Percentiles rank a stretch among this genome's conserved stretches.
phyloP scores from a whole-genome alignment of 2,113 vertebrate species.

The Arothron firmamentum region DNA sequence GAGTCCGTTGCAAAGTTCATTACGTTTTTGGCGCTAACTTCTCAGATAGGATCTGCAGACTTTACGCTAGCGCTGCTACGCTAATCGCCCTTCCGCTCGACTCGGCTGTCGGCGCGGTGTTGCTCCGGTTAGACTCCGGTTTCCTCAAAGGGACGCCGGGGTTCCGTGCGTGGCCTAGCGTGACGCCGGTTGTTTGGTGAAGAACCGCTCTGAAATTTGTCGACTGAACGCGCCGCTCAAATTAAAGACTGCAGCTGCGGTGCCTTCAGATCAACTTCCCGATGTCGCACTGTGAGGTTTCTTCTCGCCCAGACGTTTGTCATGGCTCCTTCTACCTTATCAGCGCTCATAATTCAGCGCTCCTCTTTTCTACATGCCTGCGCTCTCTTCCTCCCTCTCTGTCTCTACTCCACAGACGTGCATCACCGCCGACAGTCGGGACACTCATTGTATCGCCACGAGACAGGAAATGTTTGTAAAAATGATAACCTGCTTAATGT shows the following conservation, averaged over 20 bases:
- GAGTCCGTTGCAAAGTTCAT: conserved; percentile 19
- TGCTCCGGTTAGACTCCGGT: no score
- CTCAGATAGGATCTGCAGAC: conserved; percentile 20
- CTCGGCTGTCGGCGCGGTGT: no score
- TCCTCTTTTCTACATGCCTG: conserved; percentile 2
- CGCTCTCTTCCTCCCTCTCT: conserved; percentile 3
- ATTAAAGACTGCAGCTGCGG: conserved; percentile 8
- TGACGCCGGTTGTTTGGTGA: conserved; percentile 15
- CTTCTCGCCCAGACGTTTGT: no score
- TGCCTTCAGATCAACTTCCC: conserved; percentile 1
- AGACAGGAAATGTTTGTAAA: conserved; percentile 56
- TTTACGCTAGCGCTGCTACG: neutral
- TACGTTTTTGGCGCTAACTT: conserved; percentile 22
- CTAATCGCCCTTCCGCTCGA: no score
- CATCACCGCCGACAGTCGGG: conserved; percentile 27
- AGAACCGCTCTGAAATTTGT: conserved; percentile 49
- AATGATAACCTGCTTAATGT: conserved; percentile 41
- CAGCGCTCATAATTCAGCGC: neutral
- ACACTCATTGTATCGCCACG: conserved; percentile 22
- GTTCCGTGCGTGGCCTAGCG: no score
- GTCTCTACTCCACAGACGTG: conserved; percentile 33
- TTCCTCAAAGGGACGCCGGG: no score
- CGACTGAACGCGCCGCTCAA: conserved; percentile 18
- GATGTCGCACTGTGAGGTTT: conserved; percentile 25
- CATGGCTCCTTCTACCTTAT: no score